phyloP scores from a whole-genome alignment of 2,888 invertebrate genomes.

The Eupithecia vulgata region DNA sequence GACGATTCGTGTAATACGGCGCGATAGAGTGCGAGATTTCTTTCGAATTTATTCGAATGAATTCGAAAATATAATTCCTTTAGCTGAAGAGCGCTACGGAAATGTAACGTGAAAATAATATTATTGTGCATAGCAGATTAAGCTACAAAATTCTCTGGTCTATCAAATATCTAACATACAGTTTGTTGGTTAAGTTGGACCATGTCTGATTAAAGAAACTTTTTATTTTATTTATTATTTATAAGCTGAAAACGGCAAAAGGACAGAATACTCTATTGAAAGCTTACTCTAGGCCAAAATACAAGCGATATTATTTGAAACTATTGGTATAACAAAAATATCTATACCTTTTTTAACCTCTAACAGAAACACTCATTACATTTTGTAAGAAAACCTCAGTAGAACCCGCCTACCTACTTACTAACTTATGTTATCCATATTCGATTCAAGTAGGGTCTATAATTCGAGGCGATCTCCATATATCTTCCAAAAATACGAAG shows the following conservation, averaged over 20 bases:
- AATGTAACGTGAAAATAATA: not conserved
- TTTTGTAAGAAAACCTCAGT: slow-evolving; percentile 54
- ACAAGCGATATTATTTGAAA: not conserved
- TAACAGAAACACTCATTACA: slow-evolving; percentile 59
- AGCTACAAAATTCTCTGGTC: not conserved
- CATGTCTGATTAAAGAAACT: too few species aligned
- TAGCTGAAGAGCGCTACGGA: not conserved
- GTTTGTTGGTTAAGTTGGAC: too few species aligned
- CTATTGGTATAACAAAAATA: not conserved
- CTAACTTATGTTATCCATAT: slow-evolving; percentile 59
- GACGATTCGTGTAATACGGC: not conserved
- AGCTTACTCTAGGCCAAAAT: not conserved
- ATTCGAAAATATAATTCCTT: not conserved
- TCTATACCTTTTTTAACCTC: not conserved
- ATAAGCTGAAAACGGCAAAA: not conserved
- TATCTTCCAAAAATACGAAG: slow-evolving; percentile 35
- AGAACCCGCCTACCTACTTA: slow-evolving; percentile 56
- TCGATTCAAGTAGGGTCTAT: slow-evolving; percentile 66
- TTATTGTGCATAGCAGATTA: not conserved
- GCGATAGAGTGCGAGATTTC: not conserved
- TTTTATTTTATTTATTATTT: too few species aligned
- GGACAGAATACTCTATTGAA: not conserved
- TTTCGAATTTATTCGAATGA: not conserved
- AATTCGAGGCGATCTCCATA: slow-evolving; percentile 33
- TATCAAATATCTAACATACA: not conserved